These are phyloP conservation scores for Pantherophis vulpinus DNA, from an alignment of 2,797 vertebrate species.

Conservation along the genomic window DNA sequence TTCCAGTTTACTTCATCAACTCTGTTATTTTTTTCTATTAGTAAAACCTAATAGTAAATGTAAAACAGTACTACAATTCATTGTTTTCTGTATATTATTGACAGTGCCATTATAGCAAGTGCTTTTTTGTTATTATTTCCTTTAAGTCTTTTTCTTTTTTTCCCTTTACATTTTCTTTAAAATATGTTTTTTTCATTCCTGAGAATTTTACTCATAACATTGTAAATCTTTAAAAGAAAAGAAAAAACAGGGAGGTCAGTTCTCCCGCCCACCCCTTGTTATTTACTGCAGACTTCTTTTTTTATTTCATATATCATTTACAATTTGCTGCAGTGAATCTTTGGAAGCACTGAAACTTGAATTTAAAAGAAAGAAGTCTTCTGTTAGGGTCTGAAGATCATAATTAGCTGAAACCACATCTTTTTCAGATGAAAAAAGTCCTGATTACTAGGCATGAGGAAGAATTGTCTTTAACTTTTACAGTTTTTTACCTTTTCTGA, in stretches of 20 bases:
- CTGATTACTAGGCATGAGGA: background rate
- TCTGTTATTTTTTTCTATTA: constrained; percentile 29
- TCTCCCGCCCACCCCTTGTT: background rate
- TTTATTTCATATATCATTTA: constrained; percentile 40
- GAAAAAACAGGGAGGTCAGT: background rate
- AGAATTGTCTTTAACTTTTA: background rate
- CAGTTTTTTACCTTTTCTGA: background rate
- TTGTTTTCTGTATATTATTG: constrained; percentile 37
- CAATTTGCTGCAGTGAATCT: constrained; percentile 18
- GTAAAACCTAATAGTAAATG: constrained; percentile 30
- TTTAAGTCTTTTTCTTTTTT: constrained; percentile 20
- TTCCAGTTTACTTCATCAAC: background rate
- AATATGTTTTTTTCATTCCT: constrained; percentile 27
- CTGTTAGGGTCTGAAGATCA: constrained; percentile 11
- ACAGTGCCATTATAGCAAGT: constrained; percentile 39
- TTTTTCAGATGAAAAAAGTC: background rate
- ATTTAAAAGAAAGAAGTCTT: constrained; percentile 12
- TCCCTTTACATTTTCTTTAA: background rate
- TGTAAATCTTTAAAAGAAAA: constrained; percentile 39
- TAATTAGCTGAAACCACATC: background rate
- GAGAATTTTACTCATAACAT: constrained; percentile 29
- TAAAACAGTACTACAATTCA: constrained; percentile 30
- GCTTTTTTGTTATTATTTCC: constrained; percentile 33
- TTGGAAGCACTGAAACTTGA: background rate
- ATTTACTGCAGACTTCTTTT: background rate